Base-by-base conservation (phyloP, 2,113 vertebrate genomes). In the Haplotaxodon microlepis region DNA sequence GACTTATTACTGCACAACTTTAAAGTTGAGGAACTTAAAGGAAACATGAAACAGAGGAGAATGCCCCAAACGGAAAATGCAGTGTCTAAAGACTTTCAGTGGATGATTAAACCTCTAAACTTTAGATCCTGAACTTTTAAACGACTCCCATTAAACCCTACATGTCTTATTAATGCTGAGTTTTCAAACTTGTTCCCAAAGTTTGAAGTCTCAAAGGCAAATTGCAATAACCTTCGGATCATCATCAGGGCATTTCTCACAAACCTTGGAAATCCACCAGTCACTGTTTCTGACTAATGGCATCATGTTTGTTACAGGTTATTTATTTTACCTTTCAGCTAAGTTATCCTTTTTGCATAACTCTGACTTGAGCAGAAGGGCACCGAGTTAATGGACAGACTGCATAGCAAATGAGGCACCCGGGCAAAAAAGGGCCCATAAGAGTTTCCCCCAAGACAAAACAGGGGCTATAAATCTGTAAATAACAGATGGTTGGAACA, bases 401-500 rank as follows among this genome's bases (percentile, higher is more conserved):
- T 92, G 89, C 86, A 94, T 88, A 84, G 76, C 17, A 71, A 93
- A 94, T 92, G 73, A 91, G 83, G 73, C 82, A 31, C 76, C 10
- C 29, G 19, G 83, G 71, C 21, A 82, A 85, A 89, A 90, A 89
- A 24, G 47, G 80, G 76, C 88, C 66, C 89, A 51, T 79, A 66
- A 57, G 81, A 85, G 57, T 53, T 82, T 82, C 83, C 89, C 86
- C 59, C 5, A 51, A 66, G 88, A 91, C 42, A 27, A 84, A 90
- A 89, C 57, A 83, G 47, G 38, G 38, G 54, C 57, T 57, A 90
- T 93, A 92, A 92, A 93, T 93, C 88, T 93, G 89, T 86, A 93
- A 92, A 92, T 87, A 94, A 90, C 88, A 92, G 82, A 92, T 87
- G 91, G 84, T 82, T 79, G 86, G 76, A 90, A 91, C 76, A 85